These are phyloP conservation scores for Troglohyphantes excavatus DNA, from an alignment of 2,888 invertebrate genomes.

Conservation along the genomic window DNA sequence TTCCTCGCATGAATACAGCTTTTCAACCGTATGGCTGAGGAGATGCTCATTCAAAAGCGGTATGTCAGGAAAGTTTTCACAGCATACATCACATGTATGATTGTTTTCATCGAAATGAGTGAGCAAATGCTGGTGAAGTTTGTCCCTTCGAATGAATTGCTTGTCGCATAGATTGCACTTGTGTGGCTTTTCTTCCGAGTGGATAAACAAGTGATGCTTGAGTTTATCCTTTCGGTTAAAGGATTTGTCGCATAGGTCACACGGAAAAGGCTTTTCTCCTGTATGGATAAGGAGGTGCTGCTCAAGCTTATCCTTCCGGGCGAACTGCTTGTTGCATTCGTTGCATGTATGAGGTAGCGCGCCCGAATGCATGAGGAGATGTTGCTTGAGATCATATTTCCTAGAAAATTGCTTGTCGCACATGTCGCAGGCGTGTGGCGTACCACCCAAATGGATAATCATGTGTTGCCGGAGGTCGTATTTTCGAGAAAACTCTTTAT, in stretches of 20 bases:
- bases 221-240: neutral
- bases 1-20: neutral
- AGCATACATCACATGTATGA: neutral
- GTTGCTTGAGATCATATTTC: neutral
- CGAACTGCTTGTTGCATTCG: neutral
- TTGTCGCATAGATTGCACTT: constrained; percentile 11
- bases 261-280: neutral
- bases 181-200: neutral
- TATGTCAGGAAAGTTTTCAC: neutral
- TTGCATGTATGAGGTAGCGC: neutral
- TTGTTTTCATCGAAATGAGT: neutral
- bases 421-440: neutral
- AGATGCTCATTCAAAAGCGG: neutral
- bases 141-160: neutral
- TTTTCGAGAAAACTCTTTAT: neutral
- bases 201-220: neutral
- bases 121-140: neutral
- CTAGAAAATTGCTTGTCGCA: neutral
- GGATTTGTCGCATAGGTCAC: constrained; percentile 3
- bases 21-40: neutral
- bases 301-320: neutral
- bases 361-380: neutral
- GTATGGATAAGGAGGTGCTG: neutral
- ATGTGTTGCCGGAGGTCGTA: neutral
- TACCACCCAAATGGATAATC: neutral